Percentiles rank a stretch among this genome's conserved stretches.
Conservation (phyloP, 2,113 vertebrate genomes). For the Felis catus region F.catus_Fca126_mat1.0 CM031414.1:86390001-86390500, state of each 20-base stretch:
- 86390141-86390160: conserved; percentile 19
- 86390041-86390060: not conserved
- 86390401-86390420: not conserved
- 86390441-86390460: conserved; percentile 42
- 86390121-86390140: not conserved
- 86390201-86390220: not conserved
- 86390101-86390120: not conserved
- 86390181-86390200: conserved; percentile 14
- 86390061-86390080: conserved; percentile 27
- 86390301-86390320: not conserved
- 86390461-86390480: not conserved
- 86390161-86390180: not conserved
- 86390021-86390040: not conserved
- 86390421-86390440: not conserved
- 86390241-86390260: not conserved
- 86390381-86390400: not conserved
- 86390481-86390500: conserved; percentile 20
- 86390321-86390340: not conserved
- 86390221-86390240: not conserved
- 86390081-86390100: conserved; percentile 22
- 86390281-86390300: conserved; percentile 11
- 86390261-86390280: conserved; percentile 28
- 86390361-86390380: not conserved
- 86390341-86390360: not conserved
- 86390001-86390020: not conserved